Base-by-base conservation (phyloP, 2,113 vertebrate genomes). In the Phasianus colchicus region DNA sequence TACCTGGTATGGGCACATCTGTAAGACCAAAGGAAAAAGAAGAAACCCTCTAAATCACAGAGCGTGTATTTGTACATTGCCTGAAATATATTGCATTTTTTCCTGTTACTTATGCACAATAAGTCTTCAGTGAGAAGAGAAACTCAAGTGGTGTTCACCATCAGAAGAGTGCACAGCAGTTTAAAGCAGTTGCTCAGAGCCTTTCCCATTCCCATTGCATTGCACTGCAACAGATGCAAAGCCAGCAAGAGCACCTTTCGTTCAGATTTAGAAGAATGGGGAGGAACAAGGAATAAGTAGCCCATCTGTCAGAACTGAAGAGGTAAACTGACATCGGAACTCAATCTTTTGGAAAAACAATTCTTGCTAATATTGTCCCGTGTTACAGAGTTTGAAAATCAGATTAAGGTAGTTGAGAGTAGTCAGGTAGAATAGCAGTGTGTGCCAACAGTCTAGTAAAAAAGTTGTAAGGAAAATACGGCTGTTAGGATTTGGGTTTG, bases 131-230 rank as follows among this genome's bases (percentile, higher is more conserved):
- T 6, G 20, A 14, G 60, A 88, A 81, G 36, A 80, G 40, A 54
- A 83, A 70, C 42, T 77, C 22, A 58, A 71, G 69, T 34, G 71
- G 21, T n/a, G 57, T 80, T 66, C 47, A 34, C 13, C 17, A 30
- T 17, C 40, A 80, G 48, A 30, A 19, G 45, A 42, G 25, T 50
- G 16, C 13, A 34, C 0, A 3, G 54, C 30, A 12, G 3, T 9
- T 73, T n/a, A 66, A 32, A 72, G 21, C 19, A 20, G 4, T 24
- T 80, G 11, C 22, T 90, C 0, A 1, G 21, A 74, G 50, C 9
- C 61, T 19, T 81, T 40, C 10, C 8, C 0, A 0, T 36, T 65
- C 29, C 9, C 32, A 3, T 4, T 19, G 21, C 22, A 29, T 27
- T 63, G 36, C 17, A 3, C 47, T 40, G 47, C 0, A 0, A 30